phyloP scores from a whole-genome alignment of 2,797 vertebrate species.

The Agapornis canus region DNA sequence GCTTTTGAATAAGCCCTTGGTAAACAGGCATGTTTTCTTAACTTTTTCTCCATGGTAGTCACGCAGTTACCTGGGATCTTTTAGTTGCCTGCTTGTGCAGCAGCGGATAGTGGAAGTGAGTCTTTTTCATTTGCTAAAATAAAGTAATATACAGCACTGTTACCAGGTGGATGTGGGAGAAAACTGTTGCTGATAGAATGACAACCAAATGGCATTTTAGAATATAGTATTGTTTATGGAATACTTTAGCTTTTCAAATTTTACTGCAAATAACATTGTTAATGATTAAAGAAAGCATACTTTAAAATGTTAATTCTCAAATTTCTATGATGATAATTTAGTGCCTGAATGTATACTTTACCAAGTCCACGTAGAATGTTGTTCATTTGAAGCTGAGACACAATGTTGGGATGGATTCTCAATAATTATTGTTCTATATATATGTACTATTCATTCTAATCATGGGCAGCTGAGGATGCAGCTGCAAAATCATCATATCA shows the following conservation, averaged over 20 bases:
- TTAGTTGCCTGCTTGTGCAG: background rate
- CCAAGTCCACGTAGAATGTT: background rate
- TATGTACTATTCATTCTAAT: slow-evolving; percentile 18
- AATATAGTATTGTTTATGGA: background rate
- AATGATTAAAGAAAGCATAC: background rate
- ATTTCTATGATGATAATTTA: background rate
- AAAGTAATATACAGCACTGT: background rate
- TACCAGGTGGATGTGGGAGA: background rate
- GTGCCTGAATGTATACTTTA: background rate
- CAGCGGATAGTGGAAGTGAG: background rate
- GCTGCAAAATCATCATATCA: slow-evolving; percentile 28
- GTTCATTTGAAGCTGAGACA: background rate
- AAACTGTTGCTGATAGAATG: background rate
- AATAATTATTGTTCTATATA: slow-evolving; percentile 34
- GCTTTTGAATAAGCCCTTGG: background rate
- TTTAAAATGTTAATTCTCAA: background rate
- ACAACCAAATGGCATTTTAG: background rate
- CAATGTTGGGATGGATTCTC: background rate
- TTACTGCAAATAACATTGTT: background rate
- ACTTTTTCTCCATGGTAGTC: background rate
- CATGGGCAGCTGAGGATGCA: slow-evolving; percentile 41
- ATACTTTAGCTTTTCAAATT: background rate
- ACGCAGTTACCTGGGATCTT: background rate
- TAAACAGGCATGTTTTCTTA: background rate
- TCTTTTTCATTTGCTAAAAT: background rate